Percentiles rank a stretch among this genome's conserved stretches.
Evolutionary conservation across 2,797 vertebrate species (phyloP).

Genomic region (Echiichthys vipera): DNA sequence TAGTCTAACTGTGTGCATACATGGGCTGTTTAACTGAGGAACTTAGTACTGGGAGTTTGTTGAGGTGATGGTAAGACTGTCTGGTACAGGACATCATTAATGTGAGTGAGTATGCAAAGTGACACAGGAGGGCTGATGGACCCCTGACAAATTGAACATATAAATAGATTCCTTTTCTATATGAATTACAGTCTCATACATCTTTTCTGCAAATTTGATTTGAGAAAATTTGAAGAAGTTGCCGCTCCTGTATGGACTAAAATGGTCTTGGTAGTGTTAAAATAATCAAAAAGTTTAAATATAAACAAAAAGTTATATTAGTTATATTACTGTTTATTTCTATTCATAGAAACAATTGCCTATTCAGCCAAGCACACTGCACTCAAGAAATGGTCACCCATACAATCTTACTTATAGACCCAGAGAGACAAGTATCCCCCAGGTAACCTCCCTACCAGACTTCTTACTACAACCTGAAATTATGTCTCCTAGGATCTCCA

Average conservation of each 20-base stretch:
- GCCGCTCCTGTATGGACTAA: background rate
- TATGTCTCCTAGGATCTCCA: background rate
- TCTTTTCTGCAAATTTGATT: constrained; percentile 23
- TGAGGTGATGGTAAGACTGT: constrained; percentile 25
- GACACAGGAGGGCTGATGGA: constrained; percentile 4
- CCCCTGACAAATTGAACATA: constrained; percentile 2
- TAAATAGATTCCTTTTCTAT: background rate
- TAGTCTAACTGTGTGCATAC: constrained; percentile 18
- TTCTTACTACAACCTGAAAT: background rate
- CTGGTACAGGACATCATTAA: constrained; percentile 16
- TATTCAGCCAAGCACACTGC: too few species aligned
- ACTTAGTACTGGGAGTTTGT: background rate
- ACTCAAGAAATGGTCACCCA: too few species aligned
- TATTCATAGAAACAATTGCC: too few species aligned
- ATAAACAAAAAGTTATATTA: too few species aligned
- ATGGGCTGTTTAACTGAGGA: background rate
- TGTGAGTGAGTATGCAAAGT: constrained; percentile 11
- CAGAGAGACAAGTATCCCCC: background rate
- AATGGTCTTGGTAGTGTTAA: constrained; percentile 6
- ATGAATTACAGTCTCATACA: background rate
- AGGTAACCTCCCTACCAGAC: too few species aligned
- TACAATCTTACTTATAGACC: background rate
- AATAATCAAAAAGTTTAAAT: too few species aligned
- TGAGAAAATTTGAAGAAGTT: constrained; percentile 14
- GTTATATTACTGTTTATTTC: too few species aligned